These are phyloP conservation scores for Notocelia uddmanniana DNA, from an alignment of 2,888 invertebrate species.

Conservation along the genomic window DNA sequence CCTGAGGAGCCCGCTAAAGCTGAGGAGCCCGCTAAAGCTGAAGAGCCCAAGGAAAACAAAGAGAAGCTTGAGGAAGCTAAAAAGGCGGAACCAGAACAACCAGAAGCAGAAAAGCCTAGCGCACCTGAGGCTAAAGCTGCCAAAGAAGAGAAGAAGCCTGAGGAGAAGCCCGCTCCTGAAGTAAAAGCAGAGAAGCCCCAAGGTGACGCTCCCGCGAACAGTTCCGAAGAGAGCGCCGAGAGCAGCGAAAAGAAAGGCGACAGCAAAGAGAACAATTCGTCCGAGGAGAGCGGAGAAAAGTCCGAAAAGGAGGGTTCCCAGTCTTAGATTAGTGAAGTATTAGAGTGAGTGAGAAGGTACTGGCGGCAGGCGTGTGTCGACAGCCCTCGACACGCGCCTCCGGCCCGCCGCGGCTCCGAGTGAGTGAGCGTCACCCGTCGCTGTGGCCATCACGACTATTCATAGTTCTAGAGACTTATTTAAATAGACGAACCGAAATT, in stretches of 20 bases:
- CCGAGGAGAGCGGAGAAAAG: conserved; percentile 66
- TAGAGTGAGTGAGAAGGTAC: conserved; percentile 49
- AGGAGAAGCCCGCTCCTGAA: conserved; percentile 44
- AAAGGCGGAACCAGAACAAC: conserved; percentile 46
- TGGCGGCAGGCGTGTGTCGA: conserved; percentile 83
- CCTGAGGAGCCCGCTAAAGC: conserved; percentile 44
- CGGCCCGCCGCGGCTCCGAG: conserved; percentile 59
- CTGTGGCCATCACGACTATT: conserved; percentile 68
- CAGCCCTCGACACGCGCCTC: conserved; percentile 81
- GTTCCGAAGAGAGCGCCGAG: conserved; percentile 65
- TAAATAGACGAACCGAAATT: conserved; percentile 79
- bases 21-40: conserved; percentile 41
- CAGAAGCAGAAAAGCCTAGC: conserved; percentile 48
- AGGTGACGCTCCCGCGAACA: conserved; percentile 60
- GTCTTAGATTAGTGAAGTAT: conserved; percentile 68
- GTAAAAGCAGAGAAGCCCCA: conserved; percentile 55
- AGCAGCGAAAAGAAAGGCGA: conserved; percentile 60
- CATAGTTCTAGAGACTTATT: conserved; percentile 83
- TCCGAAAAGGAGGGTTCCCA: conserved; percentile 58
- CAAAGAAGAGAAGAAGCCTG: conserved; percentile 50
- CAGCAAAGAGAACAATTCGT: conserved; percentile 58
- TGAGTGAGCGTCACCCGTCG: conserved; percentile 58
- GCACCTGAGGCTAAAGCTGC: conserved; percentile 48
- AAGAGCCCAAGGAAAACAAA: conserved; percentile 40
- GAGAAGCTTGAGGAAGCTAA: conserved; percentile 47